Evolutionary conservation across 2,797 vertebrate species (phyloP).

Genomic region (Coccyzus lansbergi): DNA sequence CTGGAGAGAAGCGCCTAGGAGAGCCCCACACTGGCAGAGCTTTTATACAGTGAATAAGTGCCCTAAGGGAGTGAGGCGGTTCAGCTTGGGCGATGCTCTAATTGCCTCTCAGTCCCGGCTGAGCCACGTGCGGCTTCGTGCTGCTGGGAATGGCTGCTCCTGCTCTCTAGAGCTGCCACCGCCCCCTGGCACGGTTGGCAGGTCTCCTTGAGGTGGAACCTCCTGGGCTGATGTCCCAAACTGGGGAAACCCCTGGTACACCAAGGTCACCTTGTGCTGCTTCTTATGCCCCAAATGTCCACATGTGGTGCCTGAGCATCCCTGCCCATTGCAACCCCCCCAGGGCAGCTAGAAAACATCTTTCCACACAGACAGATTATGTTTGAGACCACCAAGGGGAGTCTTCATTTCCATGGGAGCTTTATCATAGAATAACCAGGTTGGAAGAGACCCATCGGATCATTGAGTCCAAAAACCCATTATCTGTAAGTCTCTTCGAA

Average conservation of each 20-base stretch:
- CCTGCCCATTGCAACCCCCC: neutral
- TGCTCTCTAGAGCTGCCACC: neutral
- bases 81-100: neutral
- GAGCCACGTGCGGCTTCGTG: slow-evolving; percentile 8
- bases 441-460: no score
- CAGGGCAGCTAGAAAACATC: rapidly evolving
- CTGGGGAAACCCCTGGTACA: neutral
- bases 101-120: slow-evolving; percentile 11
- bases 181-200: rapidly evolving
- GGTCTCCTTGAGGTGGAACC: neutral
- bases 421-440: no score
- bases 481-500: neutral
- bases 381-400: neutral
- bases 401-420: neutral
- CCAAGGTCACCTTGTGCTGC: no score
- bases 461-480: no score
- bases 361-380: neutral
- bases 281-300: rapidly evolving
- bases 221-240: rapidly evolving
- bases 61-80: neutral
- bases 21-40: neutral
- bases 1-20: slow-evolving; percentile 14
- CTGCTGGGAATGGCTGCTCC: neutral
- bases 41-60: slow-evolving; percentile 54
- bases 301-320: neutral